These are phyloP conservation scores for Allygus modestus DNA, from an alignment of 2,888 invertebrate species.

Conservation along the genomic window DNA sequence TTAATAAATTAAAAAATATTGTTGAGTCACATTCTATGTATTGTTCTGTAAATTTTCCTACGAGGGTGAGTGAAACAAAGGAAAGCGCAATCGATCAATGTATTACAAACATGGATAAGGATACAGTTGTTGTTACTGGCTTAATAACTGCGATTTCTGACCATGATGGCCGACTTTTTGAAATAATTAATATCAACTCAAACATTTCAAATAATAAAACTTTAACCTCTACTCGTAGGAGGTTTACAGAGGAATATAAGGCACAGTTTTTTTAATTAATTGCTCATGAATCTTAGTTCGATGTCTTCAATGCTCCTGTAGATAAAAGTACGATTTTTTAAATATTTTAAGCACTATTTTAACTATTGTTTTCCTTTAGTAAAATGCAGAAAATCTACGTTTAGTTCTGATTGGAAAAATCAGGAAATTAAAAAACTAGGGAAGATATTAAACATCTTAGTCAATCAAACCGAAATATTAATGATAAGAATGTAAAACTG, in stretches of 20 bases:
- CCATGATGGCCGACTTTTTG: not conserved
- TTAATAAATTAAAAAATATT: constrained; percentile 3
- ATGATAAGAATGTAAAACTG: not conserved
- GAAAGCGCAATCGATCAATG: not conserved
- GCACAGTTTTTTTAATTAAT: too few relatives aligned
- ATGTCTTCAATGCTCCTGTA: too few relatives aligned
- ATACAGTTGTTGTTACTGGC: not conserved
- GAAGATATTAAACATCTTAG: too few relatives aligned
- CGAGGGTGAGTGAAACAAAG: not conserved
- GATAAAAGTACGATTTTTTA: not conserved
- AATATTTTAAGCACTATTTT: not conserved
- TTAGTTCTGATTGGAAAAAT: not conserved
- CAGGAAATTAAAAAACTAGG: too few relatives aligned
- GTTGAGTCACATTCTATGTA: constrained; percentile 11
- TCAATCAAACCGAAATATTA: not conserved
- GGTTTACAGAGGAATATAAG: too few relatives aligned
- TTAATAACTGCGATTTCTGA: not conserved
- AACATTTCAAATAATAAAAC: too few relatives aligned
- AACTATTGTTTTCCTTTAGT: constrained; percentile 6
- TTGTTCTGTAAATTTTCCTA: constrained; percentile 2
- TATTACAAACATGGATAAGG: not conserved
- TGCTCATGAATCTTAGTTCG: too few relatives aligned
- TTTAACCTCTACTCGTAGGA: too few relatives aligned
- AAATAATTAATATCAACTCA: not conserved
- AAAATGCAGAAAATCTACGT: not conserved